Base-by-base conservation (phyloP, 2,113 vertebrate species). In the Ondatra zibethicus region DNA sequence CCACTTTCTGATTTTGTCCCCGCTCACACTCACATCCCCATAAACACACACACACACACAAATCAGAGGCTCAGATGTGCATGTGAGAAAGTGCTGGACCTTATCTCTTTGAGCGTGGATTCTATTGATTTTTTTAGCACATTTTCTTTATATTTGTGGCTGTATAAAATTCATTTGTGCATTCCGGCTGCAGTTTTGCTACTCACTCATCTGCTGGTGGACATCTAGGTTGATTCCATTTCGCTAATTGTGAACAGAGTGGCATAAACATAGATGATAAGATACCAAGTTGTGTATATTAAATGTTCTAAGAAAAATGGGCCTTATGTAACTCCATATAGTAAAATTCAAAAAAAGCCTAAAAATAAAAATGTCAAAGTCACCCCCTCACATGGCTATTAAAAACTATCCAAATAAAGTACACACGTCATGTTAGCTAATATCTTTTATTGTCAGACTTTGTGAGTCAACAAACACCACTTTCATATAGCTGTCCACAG, bases 401-500 rank as follows among this genome's bases (percentile, higher is more conserved):
- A 3, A 17, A 3, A 65, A 65, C 5, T 33, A 3, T 45, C 36
- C 29, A 6, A 5, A 77, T 66, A 31, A 93, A 92, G 70, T 61
- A 72, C 85, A 95, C 94, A 96, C 13, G 17, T 7, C 39, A 63
- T 0, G 14, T 88, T 78, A 95, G 39, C 29, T 97, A 77, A 12
- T 68, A 91, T 80, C 80, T 94, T 98, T 98, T 98, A 98, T 98
- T 98, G 96, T 96, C 98, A 98, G 95, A 97, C 92, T 47, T 82
- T 97, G 91, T 93, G 86, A 97, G 92, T 95, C 98, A 96, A 86
- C 93, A 97, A 93, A 94, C 90, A 86, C 88, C 52, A 87, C 86
- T 88, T 98, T 78, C 42, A 88, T 97, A 93, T 81, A 75, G 92
- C 89, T 98, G 96, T 97, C 84, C 93, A 13, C 2, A 89, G 82